Evolutionary conservation across 2,888 invertebrate species (phyloP).

Genomic region (Eugnorisma glareosa): DNA sequence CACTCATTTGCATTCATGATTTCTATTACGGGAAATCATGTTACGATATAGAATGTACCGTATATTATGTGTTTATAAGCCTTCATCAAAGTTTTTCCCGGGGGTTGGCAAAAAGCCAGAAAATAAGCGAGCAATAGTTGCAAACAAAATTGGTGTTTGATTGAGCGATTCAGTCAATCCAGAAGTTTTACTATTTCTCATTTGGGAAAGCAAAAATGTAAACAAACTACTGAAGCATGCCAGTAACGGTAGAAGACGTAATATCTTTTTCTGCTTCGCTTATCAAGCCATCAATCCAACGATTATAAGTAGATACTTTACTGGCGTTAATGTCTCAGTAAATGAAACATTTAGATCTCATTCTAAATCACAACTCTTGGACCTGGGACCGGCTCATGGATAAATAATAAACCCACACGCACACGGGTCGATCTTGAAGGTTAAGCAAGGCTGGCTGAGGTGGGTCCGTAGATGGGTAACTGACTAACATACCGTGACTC

Average conservation of each 20-base stretch:
- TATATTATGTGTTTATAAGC: neutral
- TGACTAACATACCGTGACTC: neutral
- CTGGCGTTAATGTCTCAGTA: neutral
- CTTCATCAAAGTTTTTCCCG: slow-evolving; percentile 17
- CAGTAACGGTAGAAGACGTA: neutral
- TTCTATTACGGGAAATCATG: neutral
- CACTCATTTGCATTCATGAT: neutral
- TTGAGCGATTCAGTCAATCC: slow-evolving; percentile 33
- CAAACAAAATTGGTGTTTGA: slow-evolving; percentile 41
- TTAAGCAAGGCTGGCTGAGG: neutral
- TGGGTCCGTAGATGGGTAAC: neutral
- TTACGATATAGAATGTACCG: neutral
- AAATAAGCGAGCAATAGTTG: slow-evolving; percentile 4
- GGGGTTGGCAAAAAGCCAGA: slow-evolving; percentile 23
- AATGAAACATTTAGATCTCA: neutral
- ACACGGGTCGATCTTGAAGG: neutral
- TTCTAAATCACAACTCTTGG: neutral
- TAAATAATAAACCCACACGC: neutral
- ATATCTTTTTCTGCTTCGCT: neutral
- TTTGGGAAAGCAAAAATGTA: slow-evolving; percentile 14
- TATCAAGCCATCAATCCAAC: neutral
- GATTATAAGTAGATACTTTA: neutral
- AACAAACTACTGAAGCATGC: slow-evolving; percentile 11
- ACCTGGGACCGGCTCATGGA: neutral
- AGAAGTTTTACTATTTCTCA: slow-evolving; percentile 7